Evolutionary conservation across 1,140 invertebrate genomes (phyloP), one percentile per base, ranked within the genome.

Genomic region (Leptopilina boulardi): DNA sequence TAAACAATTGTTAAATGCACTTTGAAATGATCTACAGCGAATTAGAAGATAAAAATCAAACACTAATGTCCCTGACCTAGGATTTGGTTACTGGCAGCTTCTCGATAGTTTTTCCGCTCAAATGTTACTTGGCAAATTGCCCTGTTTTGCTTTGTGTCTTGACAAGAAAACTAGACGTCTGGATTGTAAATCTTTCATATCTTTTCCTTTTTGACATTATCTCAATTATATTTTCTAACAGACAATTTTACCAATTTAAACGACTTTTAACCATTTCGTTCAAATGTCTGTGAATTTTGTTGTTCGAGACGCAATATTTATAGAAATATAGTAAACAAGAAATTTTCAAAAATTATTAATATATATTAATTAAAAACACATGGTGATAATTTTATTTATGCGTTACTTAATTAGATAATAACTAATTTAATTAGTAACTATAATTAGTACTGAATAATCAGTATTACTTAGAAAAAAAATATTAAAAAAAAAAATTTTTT

Each of bases 211-310:
- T 38, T 79, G 75, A 78, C 80, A 76, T 71, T 74, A 80, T 44
- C 66, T 79, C 19, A 51, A 71, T 51, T 80, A 71, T 79, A 82
- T 84, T 84, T 80, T 71, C 70, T 51, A 73, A n/a, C 73, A 71
- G 59, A 59, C 56, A 71, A 76, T 66, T 72, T 23, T 70, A 59
- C 44, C 56, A 44, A 77, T 80, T 82, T 80, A 76, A 82, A 75
- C 71, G 73, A 70, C 80, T 77, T 82, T 75, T 77, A 23, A 56
- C 23, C 70, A 13, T 73, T 54, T 56, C 26, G 51, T 66, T 18
- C n/a, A 30, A 13, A 30, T 66, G 23, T n/a, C 21, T 23, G 59
- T 66, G 3, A 66, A 26, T 30, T 66, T 54, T 54, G 18, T 54
- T 19, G 4, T 4, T 2, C 21, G 0, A 47, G n/a, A 47, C n/a